A percentile compares a stretch with the other conserved stretches of the same genome.
These are phyloP conservation scores for Celastrina argiolus DNA, from an alignment of 2,888 invertebrate genomes.

Conservation along the genomic window DNA sequence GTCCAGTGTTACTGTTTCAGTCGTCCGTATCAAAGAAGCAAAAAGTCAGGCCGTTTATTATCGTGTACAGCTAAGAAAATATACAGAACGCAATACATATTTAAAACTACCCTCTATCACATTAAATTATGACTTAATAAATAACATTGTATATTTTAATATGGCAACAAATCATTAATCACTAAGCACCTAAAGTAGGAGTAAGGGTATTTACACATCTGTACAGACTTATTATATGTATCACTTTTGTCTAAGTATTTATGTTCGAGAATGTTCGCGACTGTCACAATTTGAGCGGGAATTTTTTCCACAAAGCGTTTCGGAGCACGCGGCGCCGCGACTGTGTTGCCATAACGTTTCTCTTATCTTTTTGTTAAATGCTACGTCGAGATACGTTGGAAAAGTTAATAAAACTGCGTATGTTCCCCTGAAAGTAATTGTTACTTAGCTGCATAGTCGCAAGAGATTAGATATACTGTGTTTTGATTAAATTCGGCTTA, in stretches of 20 bases:
- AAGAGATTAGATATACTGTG: too few species aligned
- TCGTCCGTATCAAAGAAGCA: constrained; percentile 16
- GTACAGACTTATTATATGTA: constrained; percentile 49
- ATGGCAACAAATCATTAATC: constrained; percentile 76
- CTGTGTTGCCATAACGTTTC: not conserved
- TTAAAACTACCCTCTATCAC: constrained; percentile 65
- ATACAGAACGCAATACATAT: constrained; percentile 36
- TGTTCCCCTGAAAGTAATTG: not conserved
- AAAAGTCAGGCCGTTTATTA: not conserved
- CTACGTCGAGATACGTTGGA: not conserved
- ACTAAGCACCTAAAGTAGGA: constrained; percentile 73
- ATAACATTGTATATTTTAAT: constrained; percentile 72
- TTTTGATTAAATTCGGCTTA: too few species aligned
- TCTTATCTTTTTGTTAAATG: constrained; percentile 9
- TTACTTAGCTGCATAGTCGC: not conserved
- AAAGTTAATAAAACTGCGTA: constrained; percentile 15
- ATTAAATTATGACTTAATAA: constrained; percentile 73
- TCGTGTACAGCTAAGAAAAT: not conserved
- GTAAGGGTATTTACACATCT: constrained; percentile 69
- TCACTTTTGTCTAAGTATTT: constrained; percentile 33
- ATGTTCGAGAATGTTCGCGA: constrained; percentile 19
- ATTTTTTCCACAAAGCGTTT: not conserved
- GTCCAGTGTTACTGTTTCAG: not conserved
- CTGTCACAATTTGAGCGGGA: constrained; percentile 8
- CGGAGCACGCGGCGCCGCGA: not conserved